Evolutionary conservation across 2,888 invertebrate species (phyloP).

Genomic region (Seira sanloemensis): DNA sequence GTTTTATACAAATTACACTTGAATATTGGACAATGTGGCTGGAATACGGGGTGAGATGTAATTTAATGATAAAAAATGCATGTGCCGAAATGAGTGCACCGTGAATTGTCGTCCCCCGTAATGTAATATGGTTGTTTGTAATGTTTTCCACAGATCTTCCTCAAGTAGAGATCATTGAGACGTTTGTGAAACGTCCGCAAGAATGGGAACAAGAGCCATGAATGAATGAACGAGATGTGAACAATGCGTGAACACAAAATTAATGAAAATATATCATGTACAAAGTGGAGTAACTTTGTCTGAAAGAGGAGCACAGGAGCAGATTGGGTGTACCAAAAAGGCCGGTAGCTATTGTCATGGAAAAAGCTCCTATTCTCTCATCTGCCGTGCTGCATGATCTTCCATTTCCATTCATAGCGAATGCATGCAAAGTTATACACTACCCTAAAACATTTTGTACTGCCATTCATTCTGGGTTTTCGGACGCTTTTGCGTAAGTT

Average conservation of each 20-base stretch:
- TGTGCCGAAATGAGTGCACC: slow-evolving; percentile 47
- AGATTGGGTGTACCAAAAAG: slow-evolving; percentile 57
- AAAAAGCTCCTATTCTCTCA: neutral
- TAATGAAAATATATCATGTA: slow-evolving; percentile 39
- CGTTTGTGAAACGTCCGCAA: slow-evolving; percentile 57
- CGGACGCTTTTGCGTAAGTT: slow-evolving; percentile 2
- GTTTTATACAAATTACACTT: too few relatives aligned
- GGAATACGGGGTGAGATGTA: slow-evolving; percentile 23
- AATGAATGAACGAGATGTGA: slow-evolving; percentile 27
- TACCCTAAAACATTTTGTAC: neutral
- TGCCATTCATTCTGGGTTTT: neutral
- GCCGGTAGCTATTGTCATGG: slow-evolving; percentile 45
- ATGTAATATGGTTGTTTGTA: slow-evolving; percentile 61
- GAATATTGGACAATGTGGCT: too few relatives aligned
- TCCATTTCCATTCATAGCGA: neutral
- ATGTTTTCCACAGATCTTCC: slow-evolving; percentile 3
- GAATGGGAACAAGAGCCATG: slow-evolving; percentile 18
- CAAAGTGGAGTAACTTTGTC: neutral
- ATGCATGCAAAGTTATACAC: neutral
- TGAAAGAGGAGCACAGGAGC: slow-evolving; percentile 21
- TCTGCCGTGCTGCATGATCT: neutral
- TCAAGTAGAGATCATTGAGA: slow-evolving; percentile 37
- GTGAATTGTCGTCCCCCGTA: slow-evolving; percentile 25
- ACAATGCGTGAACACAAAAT: slow-evolving; percentile 9
- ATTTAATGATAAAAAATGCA: slow-evolving; percentile 45